These are phyloP conservation scores for Agelas oroides DNA, from an alignment of 37 sponge, comb jelly and placozoan genomes.

Conservation along the genomic window DNA sequence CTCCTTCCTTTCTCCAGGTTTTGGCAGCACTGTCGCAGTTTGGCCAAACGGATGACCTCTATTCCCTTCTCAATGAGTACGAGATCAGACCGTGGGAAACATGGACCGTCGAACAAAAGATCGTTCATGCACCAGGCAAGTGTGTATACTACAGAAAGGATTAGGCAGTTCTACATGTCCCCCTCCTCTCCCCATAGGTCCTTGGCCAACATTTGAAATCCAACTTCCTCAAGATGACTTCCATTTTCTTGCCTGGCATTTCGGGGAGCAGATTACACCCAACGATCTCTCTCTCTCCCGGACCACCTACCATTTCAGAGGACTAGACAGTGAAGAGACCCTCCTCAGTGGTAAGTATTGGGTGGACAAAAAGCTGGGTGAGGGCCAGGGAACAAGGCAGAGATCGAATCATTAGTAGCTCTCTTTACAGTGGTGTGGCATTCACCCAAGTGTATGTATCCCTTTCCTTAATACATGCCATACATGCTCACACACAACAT, in stretches of 20 bases:
- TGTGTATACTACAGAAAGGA: not conserved
- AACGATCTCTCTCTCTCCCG: constrained; percentile 18
- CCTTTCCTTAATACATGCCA: too few species aligned
- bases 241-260: constrained; percentile 86
- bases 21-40: constrained; percentile 61
- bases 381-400: too few species aligned
- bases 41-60: constrained; percentile 78
- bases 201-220: constrained; percentile 93
- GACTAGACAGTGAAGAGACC: constrained; percentile 55
- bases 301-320: constrained; percentile 67
- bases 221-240: constrained; percentile 94
- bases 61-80: constrained; percentile 70
- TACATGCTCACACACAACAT: too few species aligned
- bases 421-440: too few species aligned
- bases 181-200: constrained; percentile 36
- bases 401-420: too few species aligned
- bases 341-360: constrained; percentile 28
- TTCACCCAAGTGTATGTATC: too few species aligned
- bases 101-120: constrained; percentile 80
- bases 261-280: constrained; percentile 25
- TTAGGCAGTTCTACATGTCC: not conserved
- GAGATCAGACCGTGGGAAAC: constrained; percentile 80
- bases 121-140: constrained; percentile 87
- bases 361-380: too few species aligned
- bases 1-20: constrained; percentile 7